Conservation (phyloP, 2,113 vertebrate species). For the Entelurus aequoreus region DNA sequence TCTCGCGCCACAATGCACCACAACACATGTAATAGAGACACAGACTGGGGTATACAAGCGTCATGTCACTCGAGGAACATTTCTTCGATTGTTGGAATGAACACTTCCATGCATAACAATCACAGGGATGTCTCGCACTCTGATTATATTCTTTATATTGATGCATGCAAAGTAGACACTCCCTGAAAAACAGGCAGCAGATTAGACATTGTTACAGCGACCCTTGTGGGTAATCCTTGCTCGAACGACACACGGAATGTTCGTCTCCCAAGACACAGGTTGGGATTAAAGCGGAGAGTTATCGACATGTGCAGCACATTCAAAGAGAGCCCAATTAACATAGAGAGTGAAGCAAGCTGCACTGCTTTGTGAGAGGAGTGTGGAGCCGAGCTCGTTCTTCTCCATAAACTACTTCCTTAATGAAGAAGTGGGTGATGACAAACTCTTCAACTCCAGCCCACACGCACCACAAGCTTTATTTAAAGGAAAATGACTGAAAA, state of each 20-base stretch:
- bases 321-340: conserved; percentile 58
- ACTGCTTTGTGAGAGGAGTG: conserved; percentile 49
- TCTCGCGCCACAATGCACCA: conserved; percentile 21
- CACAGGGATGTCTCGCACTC: conserved; percentile 31
- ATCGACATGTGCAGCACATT: conserved; percentile 42
- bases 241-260: conserved; percentile 30
- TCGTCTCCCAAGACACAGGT: conserved; percentile 48
- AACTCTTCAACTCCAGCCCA: conserved; percentile 35
- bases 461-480: conserved; percentile 25
- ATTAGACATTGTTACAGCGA: conserved; percentile 63
- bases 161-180: conserved; percentile 23
- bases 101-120: conserved; percentile 46
- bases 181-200: conserved; percentile 45
- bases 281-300: conserved; percentile 61
- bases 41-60: conserved; percentile 33
- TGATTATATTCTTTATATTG: conserved; percentile 39
- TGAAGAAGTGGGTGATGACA: conserved; percentile 21
- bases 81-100: conserved; percentile 35
- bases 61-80: conserved; percentile 35
- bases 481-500: conserved; percentile 55
- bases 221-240: conserved; percentile 61
- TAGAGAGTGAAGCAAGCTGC: conserved; percentile 52
- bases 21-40: conserved; percentile 21
- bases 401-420: conserved; percentile 55
- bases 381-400: conserved; percentile 27